Evolutionary conservation across 2,888 invertebrate species (phyloP), one percentile per base, ranked within the genome.

Genomic region (Leptinotarsa rubiginosa): DNA sequence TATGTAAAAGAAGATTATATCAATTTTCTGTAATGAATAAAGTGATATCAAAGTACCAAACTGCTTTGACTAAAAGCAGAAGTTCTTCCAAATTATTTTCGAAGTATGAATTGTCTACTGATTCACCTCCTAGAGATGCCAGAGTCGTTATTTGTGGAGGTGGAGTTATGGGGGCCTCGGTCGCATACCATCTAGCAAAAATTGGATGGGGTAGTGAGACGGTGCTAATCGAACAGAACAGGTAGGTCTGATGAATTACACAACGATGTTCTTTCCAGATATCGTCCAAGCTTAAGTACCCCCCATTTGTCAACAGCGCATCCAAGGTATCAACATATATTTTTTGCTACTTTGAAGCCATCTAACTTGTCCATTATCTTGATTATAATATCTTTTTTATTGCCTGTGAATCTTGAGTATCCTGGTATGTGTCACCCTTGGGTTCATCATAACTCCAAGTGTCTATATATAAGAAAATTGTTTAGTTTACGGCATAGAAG

Each of bases 61-160:
- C 20, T 47, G 69, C 47, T 65, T 64, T 74, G 2, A 71, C 54
- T 65, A 78, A 65, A 52, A 65, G 72, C 16, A 65, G 67, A 16
- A 20, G 54, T 13, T 59, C 67, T 47, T 75, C 25, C 22, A 68
- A 69, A 18, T 74, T 69, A 50, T 67, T 73, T 16, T 59, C 18
- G n/a, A 64, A 62, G 22, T 50, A 52, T 22, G 69, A 69, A 41
- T 20, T 65, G 20, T 62, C 73, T 13, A 41, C 65, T 69, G 65
- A 72, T 12, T 65, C 77, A 52, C 87, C 88, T 74, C 92, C 92
- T 5, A 85, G 86, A 62, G 89, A 92, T 83, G 90, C 93, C 0
- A 91, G 91, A 83, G 96, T 96, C 62, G 95, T 96, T 62, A 93
- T 97, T 84, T 97, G 97, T 87, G 97, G 97, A 3, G 97, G 97